Evolutionary conservation across 1,140 invertebrate species (phyloP).

Genomic region (roundworm (Caenorhabditis elegans)): WBcel235 BX284603.4:8732001-8732500

Average conservation of each 20-base stretch:
- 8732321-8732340: background rate
- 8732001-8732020: background rate
- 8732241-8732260: background rate
- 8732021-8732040: background rate
- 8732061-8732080: background rate
- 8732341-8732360: background rate
- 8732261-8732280: background rate
- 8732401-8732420: too few relatives aligned
- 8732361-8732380: background rate
- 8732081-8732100: too few relatives aligned
- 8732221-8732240: background rate
- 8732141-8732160: too few relatives aligned
- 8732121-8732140: too few relatives aligned
- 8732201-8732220: too few relatives aligned
- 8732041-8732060: background rate
- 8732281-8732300: background rate
- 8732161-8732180: too few relatives aligned
- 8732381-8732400: background rate
- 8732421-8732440: too few relatives aligned
- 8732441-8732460: too few relatives aligned
- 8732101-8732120: too few relatives aligned
- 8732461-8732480: too few relatives aligned
- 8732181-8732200: too few relatives aligned
- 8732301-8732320: background rate
- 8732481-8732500: too few relatives aligned